phyloP scores from a whole-genome alignment of 2,888 invertebrate genomes.

The Phaedon cochleariae region DNA sequence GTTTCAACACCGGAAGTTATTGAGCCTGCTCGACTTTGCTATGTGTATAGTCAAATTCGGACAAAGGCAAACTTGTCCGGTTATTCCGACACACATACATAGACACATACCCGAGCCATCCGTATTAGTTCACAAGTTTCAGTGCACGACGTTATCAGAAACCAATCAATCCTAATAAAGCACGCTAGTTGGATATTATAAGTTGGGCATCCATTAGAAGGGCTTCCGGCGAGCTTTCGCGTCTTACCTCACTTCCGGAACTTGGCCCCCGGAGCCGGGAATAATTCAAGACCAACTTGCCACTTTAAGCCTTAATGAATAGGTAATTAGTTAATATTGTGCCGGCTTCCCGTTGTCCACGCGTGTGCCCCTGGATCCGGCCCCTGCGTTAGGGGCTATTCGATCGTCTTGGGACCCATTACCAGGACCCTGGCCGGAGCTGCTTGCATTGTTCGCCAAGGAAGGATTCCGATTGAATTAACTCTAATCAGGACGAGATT shows the following conservation, averaged over 20 bases:
- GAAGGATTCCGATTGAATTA: slow-evolving; percentile 61
- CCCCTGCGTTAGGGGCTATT: slow-evolving; percentile 35
- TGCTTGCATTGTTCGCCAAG: slow-evolving; percentile 54
- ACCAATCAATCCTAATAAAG: slow-evolving; percentile 62
- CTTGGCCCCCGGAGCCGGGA: slow-evolving; percentile 59
- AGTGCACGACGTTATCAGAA: slow-evolving; percentile 38
- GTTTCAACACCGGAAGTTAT: too few relatives aligned
- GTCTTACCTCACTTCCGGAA: slow-evolving; percentile 63
- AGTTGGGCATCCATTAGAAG: slow-evolving; percentile 57
- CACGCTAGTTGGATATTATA: slow-evolving; percentile 47
- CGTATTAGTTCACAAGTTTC: slow-evolving; percentile 21
- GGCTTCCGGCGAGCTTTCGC: slow-evolving; percentile 59
- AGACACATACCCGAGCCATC: neutral
- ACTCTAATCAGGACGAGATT: slow-evolving; percentile 58
- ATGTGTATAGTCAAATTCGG: too few relatives aligned
- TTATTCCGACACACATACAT: neutral
- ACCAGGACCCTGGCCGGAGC: slow-evolving; percentile 51
- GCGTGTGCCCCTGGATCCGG: slow-evolving; percentile 44
- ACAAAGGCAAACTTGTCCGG: neutral
- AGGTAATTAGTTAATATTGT: slow-evolving; percentile 64
- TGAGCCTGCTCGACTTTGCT: too few relatives aligned
- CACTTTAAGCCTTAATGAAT: slow-evolving; percentile 65
- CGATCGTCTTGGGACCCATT: slow-evolving; percentile 59
- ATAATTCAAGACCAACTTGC: slow-evolving; percentile 64
- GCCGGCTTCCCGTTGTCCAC: slow-evolving; percentile 61